A percentile compares a stretch with the other conserved stretches of the same genome.
phyloP scores from a whole-genome alignment of 2,888 invertebrate genomes.

The Resseliella maxima region DNA sequence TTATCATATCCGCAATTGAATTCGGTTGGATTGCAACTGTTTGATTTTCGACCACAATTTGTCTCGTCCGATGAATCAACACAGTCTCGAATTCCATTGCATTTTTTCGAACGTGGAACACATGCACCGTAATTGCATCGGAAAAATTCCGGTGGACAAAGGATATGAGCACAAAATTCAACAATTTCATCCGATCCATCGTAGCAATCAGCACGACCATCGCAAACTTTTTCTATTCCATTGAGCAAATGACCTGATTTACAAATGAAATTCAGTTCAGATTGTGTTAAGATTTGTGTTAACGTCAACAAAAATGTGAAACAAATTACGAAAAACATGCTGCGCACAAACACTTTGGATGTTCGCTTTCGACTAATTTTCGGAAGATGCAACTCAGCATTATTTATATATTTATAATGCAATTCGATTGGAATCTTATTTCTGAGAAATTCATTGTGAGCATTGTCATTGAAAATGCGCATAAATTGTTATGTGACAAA shows the following conservation, averaged over 20 bases:
- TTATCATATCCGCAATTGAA: neutral
- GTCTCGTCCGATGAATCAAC: constrained; percentile 63
- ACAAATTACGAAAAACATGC: neutral
- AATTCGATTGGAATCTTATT: neutral
- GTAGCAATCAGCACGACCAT: constrained; percentile 60
- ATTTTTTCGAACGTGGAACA: constrained; percentile 61
- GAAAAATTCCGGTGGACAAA: constrained; percentile 62
- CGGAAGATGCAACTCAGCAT: neutral
- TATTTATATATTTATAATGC: neutral
- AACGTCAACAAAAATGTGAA: neutral
- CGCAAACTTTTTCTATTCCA: constrained; percentile 60
- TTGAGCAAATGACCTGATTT: constrained; percentile 60
- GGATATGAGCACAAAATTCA: constrained; percentile 60
- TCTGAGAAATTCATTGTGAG: neutral
- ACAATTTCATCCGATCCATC: constrained; percentile 62
- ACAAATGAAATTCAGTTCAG: constrained; percentile 60
- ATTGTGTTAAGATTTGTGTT: neutral
- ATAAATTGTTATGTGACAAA: neutral
- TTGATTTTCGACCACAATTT: constrained; percentile 60
- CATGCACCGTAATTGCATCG: constrained; percentile 65
- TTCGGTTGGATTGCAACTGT: constrained; percentile 59
- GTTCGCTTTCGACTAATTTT: neutral
- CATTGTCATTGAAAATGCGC: neutral
- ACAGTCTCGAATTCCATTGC: constrained; percentile 63
- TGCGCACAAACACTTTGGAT: neutral